Percentiles rank a stretch among this genome's conserved stretches.
Evolutionary conservation across 2,797 vertebrate species (phyloP).

Genomic region (Helarctos malayanus): DNA sequence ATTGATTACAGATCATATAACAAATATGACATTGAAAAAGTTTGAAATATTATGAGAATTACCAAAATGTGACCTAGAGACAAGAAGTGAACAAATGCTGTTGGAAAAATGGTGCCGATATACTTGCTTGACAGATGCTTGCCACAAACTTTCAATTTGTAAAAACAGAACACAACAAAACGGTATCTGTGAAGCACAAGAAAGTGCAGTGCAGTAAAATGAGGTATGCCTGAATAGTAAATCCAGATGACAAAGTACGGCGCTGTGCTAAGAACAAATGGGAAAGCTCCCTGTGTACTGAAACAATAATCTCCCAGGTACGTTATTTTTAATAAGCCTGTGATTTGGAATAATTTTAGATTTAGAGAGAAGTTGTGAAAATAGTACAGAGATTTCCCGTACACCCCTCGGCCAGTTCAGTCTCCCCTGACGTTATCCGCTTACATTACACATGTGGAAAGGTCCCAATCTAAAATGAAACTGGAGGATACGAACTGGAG

Average conservation of each 20-base stretch:
- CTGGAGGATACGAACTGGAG: background rate
- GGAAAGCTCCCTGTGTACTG: background rate
- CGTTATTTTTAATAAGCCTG: background rate
- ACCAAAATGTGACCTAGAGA: background rate
- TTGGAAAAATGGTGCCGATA: background rate
- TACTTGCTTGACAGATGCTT: background rate
- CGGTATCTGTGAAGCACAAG: background rate
- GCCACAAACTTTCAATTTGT: background rate
- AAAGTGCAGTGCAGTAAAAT: background rate
- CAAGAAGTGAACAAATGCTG: background rate
- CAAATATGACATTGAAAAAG: background rate
- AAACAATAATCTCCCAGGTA: background rate
- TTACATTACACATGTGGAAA: background rate
- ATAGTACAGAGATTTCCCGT: background rate
- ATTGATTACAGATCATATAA: background rate
- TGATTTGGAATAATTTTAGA: background rate
- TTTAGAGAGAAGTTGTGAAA: constrained; percentile 3
- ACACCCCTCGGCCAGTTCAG: background rate
- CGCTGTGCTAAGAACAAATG: background rate
- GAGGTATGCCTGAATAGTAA: background rate
- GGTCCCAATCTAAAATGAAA: background rate
- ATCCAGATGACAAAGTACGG: background rate
- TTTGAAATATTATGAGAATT: background rate
- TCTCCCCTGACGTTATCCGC: background rate
- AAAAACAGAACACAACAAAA: background rate